Conservation (phyloP, 2,797 vertebrate genomes). For the Brachyrhaphis roseni region DNA sequence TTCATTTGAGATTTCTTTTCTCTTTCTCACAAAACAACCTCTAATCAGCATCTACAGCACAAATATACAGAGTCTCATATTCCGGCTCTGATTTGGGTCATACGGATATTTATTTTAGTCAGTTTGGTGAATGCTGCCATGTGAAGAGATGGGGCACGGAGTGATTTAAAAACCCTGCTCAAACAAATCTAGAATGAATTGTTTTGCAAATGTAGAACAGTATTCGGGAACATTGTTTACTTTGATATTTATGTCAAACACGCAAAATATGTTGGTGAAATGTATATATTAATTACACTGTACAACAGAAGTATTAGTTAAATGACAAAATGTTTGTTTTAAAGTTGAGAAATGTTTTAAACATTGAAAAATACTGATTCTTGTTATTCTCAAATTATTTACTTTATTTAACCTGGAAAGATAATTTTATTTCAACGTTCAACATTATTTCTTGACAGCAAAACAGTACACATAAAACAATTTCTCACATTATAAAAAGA, state of each 20-base stretch:
- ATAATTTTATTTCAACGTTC: not conserved
- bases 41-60: conserved; percentile 20
- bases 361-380: not conserved
- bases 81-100: conserved; percentile 18
- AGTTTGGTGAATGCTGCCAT: conserved; percentile 3
- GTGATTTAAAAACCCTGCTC: conserved; percentile 7
- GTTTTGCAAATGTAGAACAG: not conserved
- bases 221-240: not conserved
- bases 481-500: not conserved
- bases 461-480: not conserved
- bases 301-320: not conserved
- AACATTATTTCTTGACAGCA: not conserved
- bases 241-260: not conserved
- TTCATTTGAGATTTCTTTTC: conserved; percentile 13
- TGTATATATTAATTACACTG: not conserved
- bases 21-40: conserved; percentile 6
- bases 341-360: not conserved
- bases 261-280: not conserved
- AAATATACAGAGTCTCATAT: conserved; percentile 15
- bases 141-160: not conserved
- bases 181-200: not conserved
- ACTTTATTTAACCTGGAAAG: not conserved
- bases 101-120: conserved; percentile 13
- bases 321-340: not conserved
- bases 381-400: not conserved